Conservation (phyloP, 2,113 vertebrate species). For the Cebus imitator region DNA sequence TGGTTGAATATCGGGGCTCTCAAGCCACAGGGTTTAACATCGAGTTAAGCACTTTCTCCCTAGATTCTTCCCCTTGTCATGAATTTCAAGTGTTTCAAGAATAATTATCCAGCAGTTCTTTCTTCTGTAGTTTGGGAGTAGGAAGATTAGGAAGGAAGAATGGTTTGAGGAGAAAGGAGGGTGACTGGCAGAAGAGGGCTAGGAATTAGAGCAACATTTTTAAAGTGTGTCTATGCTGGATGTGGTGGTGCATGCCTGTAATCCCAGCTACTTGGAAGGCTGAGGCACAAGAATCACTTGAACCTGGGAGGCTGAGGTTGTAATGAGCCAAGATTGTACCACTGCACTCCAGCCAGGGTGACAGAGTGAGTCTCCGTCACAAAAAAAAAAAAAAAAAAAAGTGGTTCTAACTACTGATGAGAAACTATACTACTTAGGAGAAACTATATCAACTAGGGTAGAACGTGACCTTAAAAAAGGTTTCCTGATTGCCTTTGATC, state of each 20-base stretch:
- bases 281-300: too few species aligned
- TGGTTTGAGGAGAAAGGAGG: neutral
- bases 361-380: too few species aligned
- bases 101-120: neutral
- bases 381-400: too few species aligned
- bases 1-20: neutral
- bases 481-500: neutral
- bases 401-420: neutral
- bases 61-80: neutral
- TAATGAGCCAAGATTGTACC: too few species aligned
- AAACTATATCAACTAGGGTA: neutral
- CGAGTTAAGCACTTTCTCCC: neutral
- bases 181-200: neutral
- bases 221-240: neutral
- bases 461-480: neutral
- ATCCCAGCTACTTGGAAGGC: too few species aligned
- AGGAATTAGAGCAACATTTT: neutral
- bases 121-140: neutral
- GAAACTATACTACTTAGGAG: too few species aligned
- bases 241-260: too few species aligned
- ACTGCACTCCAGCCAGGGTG: too few species aligned
- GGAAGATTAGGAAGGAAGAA: conserved; percentile 22
- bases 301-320: too few species aligned
- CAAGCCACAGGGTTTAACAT: neutral
- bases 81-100: neutral